A percentile compares a stretch with the other conserved stretches of the same genome.
Conservation (phyloP, 1,140 invertebrate genomes). For the Cotesia vestalis region DNA sequence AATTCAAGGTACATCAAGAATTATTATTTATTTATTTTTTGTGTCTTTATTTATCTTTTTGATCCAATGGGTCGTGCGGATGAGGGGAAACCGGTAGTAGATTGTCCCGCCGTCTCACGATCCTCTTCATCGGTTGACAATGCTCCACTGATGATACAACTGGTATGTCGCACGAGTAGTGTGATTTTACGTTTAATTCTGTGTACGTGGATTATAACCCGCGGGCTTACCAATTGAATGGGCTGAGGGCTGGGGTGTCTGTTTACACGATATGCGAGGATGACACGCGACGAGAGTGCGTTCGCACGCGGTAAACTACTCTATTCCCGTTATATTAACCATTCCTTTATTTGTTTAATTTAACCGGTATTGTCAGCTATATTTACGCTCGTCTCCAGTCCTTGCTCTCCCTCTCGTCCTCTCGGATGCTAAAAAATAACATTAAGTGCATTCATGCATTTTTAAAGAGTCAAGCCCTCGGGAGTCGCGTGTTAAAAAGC, state of each 20-base stretch:
- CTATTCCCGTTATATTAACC: conserved; percentile 15
- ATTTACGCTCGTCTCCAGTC: conserved; percentile 24
- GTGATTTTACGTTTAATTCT: too few relatives aligned
- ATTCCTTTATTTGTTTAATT: conserved; percentile 58
- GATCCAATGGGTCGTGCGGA: background rate
- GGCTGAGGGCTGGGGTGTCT: conserved; percentile 36
- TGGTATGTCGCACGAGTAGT: background rate
- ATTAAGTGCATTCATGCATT: too few relatives aligned
- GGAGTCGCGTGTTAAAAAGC: too few relatives aligned
- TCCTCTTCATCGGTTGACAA: conserved; percentile 29
- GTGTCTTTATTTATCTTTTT: conserved; percentile 8
- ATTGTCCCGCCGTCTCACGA: background rate
- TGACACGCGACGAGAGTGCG: conserved; percentile 45
- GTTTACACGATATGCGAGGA: conserved; percentile 39
- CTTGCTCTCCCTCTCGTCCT: background rate
- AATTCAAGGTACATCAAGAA: background rate
- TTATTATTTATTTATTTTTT: background rate
- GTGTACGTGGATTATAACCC: conserved; percentile 13
- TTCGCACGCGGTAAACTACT: conserved; percentile 43
- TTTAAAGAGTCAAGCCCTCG: too few relatives aligned
- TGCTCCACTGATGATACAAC: conserved; percentile 30
- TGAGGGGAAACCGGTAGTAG: background rate
- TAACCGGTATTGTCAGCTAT: conserved; percentile 51
- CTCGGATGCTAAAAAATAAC: too few relatives aligned
- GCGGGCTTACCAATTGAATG: conserved; percentile 5